Base-by-base conservation (phyloP, 2,113 vertebrate genomes). In the Gymnarchus niloticus region DNA sequence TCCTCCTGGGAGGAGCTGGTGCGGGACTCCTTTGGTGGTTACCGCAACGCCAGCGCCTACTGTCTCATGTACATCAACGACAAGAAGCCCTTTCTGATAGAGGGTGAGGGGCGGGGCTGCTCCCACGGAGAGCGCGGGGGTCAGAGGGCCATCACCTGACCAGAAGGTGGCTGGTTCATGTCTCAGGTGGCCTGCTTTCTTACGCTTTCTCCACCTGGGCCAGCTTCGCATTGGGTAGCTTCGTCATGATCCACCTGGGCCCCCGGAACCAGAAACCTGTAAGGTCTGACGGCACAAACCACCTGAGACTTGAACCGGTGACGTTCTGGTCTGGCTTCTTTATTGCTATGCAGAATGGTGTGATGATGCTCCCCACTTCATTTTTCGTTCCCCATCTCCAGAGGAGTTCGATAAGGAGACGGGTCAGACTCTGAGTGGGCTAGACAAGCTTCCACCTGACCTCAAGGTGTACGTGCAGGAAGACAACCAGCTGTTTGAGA, bases 11-110 rank as follows among this genome's bases (percentile, higher is more conserved):
- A 99, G 90, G 98, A 99, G 89, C 94, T 99, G 87, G 96, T 98
- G 89, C 95, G 98, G 54, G 98, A 99, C 91, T 99, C 98, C 0
- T 99, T 99, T 21, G 98, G 98, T 85, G 98, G 98, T 86, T 99
- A 99, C 90, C 95, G 97, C 88, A 99, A 99, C 83, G 97, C 98
- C 89, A 99, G 98, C 87, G 98, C 98, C 81, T 99, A 99, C 87
- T 99, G 98, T 91, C 96, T 99, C 92, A 99, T 99, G 98, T 99
- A 99, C 89, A 98, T 99, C 89, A 98, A 99, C 19, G 98, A 98
- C 88, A 98, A 97, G 87, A 98, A 98, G 86, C 97, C 97, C 46
- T 98, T 97, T 87, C 95, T 99, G 90, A 99, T 98, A 91, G 95
- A 97, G 95, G 98, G 98, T 99, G 96, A 92, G 87, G 19, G 28